Evolutionary conservation across 2,797 vertebrate species (phyloP), one percentile per base, ranked within the genome.

Genomic region (Neopelma chrysocephalum): DNA sequence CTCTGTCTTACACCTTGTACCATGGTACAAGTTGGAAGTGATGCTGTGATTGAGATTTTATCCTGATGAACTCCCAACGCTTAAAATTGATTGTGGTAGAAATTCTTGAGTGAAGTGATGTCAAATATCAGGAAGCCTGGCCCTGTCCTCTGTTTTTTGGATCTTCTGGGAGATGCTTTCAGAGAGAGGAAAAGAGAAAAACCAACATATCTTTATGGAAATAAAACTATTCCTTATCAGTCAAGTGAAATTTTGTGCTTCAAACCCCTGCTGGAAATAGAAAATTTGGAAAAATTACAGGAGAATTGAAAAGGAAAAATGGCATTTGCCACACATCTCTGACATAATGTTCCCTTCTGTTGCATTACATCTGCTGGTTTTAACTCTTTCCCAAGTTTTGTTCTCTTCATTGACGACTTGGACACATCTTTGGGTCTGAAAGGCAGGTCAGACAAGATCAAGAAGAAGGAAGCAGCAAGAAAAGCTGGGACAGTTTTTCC

Each of bases 161-260:
- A 21, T 20, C 11, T 81, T 53, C 38, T 73, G 19, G 17, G n/a
- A 88, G 25, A 42, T 9, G 4, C 15, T 85, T 73, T 45, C 34
- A 50, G 18, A 64, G 13, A 47, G 5, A 57, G 58, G 3, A 18
- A 20, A 5, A 29, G 2, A 11, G 22, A 56, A 25, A 15, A 11
- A 0, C 15, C 25, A 25, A 18, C 26, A 3, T 64, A 36, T 3
- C 7, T 3, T 5, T 57, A 2, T 12, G 4, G 13, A 17, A 53
- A 23, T 48, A 38, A 80, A 53, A 58, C 7, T 32, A 20, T 76
- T 80, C 32, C 18, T 77, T 13, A 58, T 11, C 7, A 64, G 3
- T 3, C 40, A 56, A 71, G 16, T 22, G 79, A 75, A 64, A 86
- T 75, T 89, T 34, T 81, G 18, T 25, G 25, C 11, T 87, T 84